Evolutionary conservation across 2,888 invertebrate species (phyloP).

Genomic region (Mechanitis mazaeus): DNA sequence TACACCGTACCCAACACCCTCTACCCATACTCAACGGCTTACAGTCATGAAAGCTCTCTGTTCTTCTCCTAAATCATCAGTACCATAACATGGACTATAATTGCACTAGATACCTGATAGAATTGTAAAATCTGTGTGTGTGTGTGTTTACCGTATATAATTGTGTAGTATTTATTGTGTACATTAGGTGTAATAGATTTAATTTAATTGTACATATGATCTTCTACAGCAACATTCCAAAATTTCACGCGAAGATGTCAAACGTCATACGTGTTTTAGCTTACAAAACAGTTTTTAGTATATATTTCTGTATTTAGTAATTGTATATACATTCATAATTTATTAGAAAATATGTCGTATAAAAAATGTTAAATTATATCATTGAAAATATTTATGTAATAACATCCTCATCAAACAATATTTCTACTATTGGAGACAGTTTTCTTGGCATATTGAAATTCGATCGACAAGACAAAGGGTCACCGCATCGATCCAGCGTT

Average conservation of each 20-base stretch:
- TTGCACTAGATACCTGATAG: constrained; percentile 13
- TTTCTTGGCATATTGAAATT: constrained; percentile 29
- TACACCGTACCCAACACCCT: constrained; percentile 44
- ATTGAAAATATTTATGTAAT: no score
- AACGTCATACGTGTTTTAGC: constrained; percentile 43
- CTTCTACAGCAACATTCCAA: constrained; percentile 69
- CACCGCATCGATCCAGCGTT: constrained; percentile 52
- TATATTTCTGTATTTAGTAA: neutral
- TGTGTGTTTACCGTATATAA: constrained; percentile 8
- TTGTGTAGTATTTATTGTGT: neutral
- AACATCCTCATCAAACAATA: no score
- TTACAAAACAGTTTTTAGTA: constrained; percentile 1
- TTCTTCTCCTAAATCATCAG: constrained; percentile 46
- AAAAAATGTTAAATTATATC: neutral
- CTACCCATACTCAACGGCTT: constrained; percentile 48
- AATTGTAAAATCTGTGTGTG: constrained; percentile 16
- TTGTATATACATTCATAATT: no score
- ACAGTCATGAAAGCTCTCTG: constrained; percentile 51
- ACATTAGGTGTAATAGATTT: constrained; percentile 7
- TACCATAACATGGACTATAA: neutral
- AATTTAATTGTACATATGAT: constrained; percentile 27
- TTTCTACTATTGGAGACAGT: constrained; percentile 4
- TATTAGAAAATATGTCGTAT: neutral
- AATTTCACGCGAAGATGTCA: constrained; percentile 43
- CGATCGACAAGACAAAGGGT: constrained; percentile 42